A percentile compares a stretch with the other conserved stretches of the same genome.
These are phyloP conservation scores for Xenentodon cancila DNA, from an alignment of 2,797 vertebrate species.

Conservation along the genomic window DNA sequence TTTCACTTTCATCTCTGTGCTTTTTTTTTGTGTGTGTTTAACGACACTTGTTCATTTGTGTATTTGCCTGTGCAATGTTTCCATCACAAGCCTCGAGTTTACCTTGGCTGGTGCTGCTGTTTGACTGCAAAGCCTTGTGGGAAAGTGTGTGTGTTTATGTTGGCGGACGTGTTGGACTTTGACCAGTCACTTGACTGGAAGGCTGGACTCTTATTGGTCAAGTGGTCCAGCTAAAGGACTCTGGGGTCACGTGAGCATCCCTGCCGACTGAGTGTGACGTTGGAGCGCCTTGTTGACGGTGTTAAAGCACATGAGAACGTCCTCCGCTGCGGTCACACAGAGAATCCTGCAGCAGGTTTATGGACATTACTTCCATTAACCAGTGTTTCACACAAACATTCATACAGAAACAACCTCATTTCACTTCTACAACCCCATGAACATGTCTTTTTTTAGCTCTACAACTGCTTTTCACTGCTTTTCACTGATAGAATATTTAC, in stretches of 20 bases:
- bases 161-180: conserved; percentile 66
- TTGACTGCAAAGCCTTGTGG: conserved; percentile 74
- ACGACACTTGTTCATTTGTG: conserved; percentile 39
- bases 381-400: no score
- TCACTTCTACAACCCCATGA: no score
- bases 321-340: background rate
- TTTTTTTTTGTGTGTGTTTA: conserved; percentile 4
- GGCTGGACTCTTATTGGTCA: conserved; percentile 48
- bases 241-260: conserved; percentile 25
- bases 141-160: conserved; percentile 79
- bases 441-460: no score
- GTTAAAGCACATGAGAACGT: background rate
- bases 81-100: conserved; percentile 76
- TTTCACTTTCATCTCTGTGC: conserved; percentile 20
- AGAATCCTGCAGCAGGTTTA: no score
- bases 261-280: background rate
- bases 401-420: no score
- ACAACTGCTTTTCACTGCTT: no score
- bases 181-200: conserved; percentile 45
- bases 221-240: conserved; percentile 29
- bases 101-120: conserved; percentile 67
- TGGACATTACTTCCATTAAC: no score
- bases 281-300: background rate
- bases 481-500: no score
- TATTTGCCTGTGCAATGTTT: conserved; percentile 65